These are phyloP conservation scores for Smutsia gigantea DNA, from an alignment of 2,797 vertebrate genomes.

Conservation along the genomic window DNA sequence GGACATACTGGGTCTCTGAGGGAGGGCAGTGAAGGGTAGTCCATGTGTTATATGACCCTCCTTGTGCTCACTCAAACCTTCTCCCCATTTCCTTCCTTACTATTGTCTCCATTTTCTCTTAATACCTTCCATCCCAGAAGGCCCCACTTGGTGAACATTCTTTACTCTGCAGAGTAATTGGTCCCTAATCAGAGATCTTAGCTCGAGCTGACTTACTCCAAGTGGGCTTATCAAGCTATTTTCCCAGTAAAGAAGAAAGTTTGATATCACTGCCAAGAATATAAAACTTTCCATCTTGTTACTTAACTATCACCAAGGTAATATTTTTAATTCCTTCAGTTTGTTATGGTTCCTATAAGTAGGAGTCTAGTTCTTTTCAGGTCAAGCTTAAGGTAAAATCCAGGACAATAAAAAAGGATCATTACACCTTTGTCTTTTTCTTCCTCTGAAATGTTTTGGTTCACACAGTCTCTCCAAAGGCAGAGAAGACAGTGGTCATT, in stretches of 20 bases:
- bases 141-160: background rate
- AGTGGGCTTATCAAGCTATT: background rate
- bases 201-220: background rate
- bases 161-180: background rate
- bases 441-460: background rate
- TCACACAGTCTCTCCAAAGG: background rate
- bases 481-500: background rate
- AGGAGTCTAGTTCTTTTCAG: background rate
- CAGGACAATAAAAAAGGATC: background rate
- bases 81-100: background rate
- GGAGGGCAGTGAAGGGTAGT: background rate
- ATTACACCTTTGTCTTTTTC: background rate
- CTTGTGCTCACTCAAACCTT: accelerated
- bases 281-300: background rate
- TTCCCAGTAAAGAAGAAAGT: background rate
- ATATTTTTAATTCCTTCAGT: background rate
- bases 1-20: background rate
- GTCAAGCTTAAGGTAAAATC: background rate
- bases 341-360: background rate
- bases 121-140: accelerated
- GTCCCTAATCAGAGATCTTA: background rate
- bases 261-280: background rate
- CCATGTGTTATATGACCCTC: accelerated
- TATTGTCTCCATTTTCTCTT: background rate
- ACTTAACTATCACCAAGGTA: background rate